A percentile compares a stretch with the other conserved stretches of the same genome.
Evolutionary conservation across 2,797 vertebrate species (phyloP).

Genomic region (Holocentrus rufus): DNA sequence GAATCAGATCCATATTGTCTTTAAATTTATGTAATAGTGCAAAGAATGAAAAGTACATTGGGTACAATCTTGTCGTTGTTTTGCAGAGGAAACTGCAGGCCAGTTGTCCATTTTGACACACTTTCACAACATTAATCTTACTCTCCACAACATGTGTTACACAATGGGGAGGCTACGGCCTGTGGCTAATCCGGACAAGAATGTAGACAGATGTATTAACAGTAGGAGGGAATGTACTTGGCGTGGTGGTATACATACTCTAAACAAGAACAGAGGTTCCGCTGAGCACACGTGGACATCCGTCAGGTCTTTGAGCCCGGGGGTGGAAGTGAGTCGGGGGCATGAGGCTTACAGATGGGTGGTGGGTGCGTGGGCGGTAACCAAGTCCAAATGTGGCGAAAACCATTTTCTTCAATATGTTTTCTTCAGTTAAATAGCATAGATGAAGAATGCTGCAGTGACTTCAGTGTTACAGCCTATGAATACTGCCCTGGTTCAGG

Average conservation of each 20-base stretch:
- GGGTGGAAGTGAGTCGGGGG: neutral
- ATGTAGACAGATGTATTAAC: constrained; percentile 43
- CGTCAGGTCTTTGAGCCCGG: neutral
- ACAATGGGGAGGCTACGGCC: constrained; percentile 25
- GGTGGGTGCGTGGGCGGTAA: neutral
- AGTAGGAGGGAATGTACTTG: constrained; percentile 34
- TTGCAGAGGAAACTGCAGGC: neutral
- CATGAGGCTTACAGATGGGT: neutral
- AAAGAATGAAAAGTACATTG: neutral
- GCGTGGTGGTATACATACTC: constrained; percentile 10
- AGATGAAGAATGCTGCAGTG: neutral
- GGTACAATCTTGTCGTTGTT: neutral
- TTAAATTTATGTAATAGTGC: neutral
- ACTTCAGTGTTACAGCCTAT: neutral
- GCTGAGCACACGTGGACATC: neutral
- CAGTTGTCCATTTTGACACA: constrained; percentile 36
- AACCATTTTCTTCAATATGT: too few relatives aligned
- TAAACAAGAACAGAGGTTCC: constrained; percentile 4
- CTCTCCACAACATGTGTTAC: constrained; percentile 36
- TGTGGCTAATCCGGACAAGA: constrained; percentile 38
- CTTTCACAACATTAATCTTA: constrained; percentile 41
- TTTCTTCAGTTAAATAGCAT: too few relatives aligned
- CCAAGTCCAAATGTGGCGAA: neutral
- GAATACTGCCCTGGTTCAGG: too few relatives aligned
- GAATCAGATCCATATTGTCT: too few relatives aligned